Evolutionary conservation across 2,888 invertebrate species (phyloP).

Genomic region (Oxycera nigricornis): DNA sequence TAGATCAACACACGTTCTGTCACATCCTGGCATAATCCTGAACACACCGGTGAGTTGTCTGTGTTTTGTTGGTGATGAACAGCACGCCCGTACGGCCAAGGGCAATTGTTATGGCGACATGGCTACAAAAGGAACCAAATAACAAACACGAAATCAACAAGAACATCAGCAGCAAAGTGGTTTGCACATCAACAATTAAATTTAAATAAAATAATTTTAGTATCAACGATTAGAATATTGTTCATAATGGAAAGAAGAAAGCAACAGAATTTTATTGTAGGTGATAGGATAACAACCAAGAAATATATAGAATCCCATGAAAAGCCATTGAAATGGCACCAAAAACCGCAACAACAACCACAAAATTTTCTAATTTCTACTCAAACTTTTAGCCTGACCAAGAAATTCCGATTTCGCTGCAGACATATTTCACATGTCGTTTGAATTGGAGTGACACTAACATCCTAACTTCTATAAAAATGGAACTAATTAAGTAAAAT

Average conservation of each 20-base stretch:
- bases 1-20: conserved; percentile 80
- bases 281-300: conserved; percentile 10
- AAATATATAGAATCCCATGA: conserved; percentile 28
- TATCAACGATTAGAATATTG: conserved; percentile 36
- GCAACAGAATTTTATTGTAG: conserved; percentile 37
- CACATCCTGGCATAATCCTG: conserved; percentile 75
- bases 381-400: conserved; percentile 45
- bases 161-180: conserved; percentile 29
- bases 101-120: conserved; percentile 46
- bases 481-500: background rate
- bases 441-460: background rate
- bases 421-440: conserved; percentile 13
- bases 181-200: conserved; percentile 33
- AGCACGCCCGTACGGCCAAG: conserved; percentile 46
- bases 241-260: conserved; percentile 31
- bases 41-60: conserved; percentile 77
- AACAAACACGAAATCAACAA: conserved; percentile 31
- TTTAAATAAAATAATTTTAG: conserved; percentile 37
- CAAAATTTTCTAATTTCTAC: conserved; percentile 43
- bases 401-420: conserved; percentile 41
- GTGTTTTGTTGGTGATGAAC: conserved; percentile 80
- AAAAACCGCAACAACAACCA: conserved; percentile 39
- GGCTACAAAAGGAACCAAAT: conserved; percentile 17
- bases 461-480: conserved; percentile 8
- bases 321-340: conserved; percentile 13